Evolutionary conservation across 2,888 invertebrate species (phyloP).

Genomic region (Nemotelus pantherinus): DNA sequence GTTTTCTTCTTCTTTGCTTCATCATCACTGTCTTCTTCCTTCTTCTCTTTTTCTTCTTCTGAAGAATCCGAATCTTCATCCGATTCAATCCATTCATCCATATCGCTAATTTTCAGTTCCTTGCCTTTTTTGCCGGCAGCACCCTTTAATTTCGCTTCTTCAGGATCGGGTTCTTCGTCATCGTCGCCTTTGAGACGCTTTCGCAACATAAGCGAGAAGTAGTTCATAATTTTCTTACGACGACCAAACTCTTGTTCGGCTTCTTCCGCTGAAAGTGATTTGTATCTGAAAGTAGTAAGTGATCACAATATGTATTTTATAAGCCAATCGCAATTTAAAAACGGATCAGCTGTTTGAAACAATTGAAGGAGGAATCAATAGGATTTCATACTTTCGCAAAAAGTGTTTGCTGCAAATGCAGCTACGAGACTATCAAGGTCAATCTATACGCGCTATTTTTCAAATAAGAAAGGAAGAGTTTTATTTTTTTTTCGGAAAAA

Average conservation of each 20-base stretch:
- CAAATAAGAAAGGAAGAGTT: no score
- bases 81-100: conserved; percentile 91
- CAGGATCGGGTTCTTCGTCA: conserved; percentile 73
- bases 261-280: conserved; percentile 95
- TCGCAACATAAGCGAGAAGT: conserved; percentile 92
- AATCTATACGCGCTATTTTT: no score
- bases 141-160: conserved; percentile 71
- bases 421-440: no score
- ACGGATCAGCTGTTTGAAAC: no score
- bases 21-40: conserved; percentile 70
- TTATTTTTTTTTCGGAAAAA: no score
- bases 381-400: no score
- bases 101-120: conserved; percentile 88
- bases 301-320: neutral
- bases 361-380: no score
- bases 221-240: conserved; percentile 95
- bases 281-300: conserved; percentile 69
- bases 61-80: conserved; percentile 83
- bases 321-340: no score
- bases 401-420: no score
- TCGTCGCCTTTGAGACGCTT: conserved; percentile 82
- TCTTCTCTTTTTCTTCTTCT: conserved; percentile 74
- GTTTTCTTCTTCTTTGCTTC: conserved; percentile 74
- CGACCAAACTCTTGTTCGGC: conserved; percentile 97
- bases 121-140: conserved; percentile 61